Evolutionary conservation across 2,797 vertebrate genomes (phyloP), one percentile per base, ranked within the genome.

Genomic region (Notoglanidium macrostoma): DNA sequence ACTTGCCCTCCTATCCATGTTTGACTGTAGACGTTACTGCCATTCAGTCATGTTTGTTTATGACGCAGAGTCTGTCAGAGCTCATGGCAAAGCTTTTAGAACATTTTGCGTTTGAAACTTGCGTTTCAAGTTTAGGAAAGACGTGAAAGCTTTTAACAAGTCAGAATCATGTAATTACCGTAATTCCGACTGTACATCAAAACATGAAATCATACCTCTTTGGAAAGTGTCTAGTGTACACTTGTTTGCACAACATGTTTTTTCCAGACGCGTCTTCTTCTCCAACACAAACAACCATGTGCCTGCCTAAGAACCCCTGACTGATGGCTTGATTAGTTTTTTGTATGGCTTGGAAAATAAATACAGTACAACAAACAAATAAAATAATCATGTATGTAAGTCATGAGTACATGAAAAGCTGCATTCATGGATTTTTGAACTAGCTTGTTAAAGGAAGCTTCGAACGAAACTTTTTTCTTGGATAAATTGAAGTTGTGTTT

Each of bases 251-350:
- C 26, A 21, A 17, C 17, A 40, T 7, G 2, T 55, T 77, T 80
- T 65, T 32, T 29, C n/a, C 29, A 32, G 51, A 77, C 8, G 14
- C 1, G 32, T 21, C 51, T 11, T n/a, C 14, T 77, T 57, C 19
- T 11, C 4, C 70, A 46, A 35, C 32, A n/a, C 73, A 76, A 68
- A 35, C 29, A 57, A 49, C 19, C 40, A 40, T 40, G 40, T 40
- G 29, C 29, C 32, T 57, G 19, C 54, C 54, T 2, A 11, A 32
- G 17, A 1, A 55, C 17, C 46, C n/a, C 26, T 61, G 55, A 63
- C 35, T 32, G 88, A 70, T 19, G 32, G 67, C 17, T 40, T 68
- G 74, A 84, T 59, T 61, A 5, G 77, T 79, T 73, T 65, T 44
- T 35, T 5, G 59, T 44, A 46, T 3, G 35, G 40, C 32, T 65